phyloP scores from a whole-genome alignment of 2,797 vertebrate species.

The Thunnus albacares region DNA sequence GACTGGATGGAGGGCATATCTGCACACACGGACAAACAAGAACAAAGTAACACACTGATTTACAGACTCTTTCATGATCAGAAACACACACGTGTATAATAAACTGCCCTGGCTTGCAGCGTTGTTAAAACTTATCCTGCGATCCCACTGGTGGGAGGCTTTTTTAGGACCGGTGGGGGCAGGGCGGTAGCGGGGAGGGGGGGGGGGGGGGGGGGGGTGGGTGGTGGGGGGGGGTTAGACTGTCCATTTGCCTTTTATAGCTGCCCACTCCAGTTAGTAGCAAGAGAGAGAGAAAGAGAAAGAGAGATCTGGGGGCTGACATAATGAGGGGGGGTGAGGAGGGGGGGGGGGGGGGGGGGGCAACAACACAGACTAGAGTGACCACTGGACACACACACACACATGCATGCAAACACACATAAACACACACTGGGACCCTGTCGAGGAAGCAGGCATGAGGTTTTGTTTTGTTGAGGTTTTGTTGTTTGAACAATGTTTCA shows the following conservation, averaged over 20 bases:
- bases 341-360: neutral
- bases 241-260: constrained; percentile 80
- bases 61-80: constrained; percentile 59
- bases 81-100: constrained; percentile 57
- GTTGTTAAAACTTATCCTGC: constrained; percentile 63
- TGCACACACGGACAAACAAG: constrained; percentile 41
- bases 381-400: constrained; percentile 55
- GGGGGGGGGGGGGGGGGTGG: constrained; percentile 9
- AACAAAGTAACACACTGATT: constrained; percentile 55
- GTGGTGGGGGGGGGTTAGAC: constrained; percentile 38
- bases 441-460: constrained; percentile 31
- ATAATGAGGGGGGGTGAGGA: constrained; percentile 36
- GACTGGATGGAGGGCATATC: constrained; percentile 50
- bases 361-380: constrained; percentile 17
- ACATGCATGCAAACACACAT: constrained; percentile 35
- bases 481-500: constrained; percentile 54
- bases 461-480: constrained; percentile 59
- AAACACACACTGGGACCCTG: constrained; percentile 47
- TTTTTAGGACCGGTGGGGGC: constrained; percentile 72
- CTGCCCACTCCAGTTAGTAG: constrained; percentile 65
- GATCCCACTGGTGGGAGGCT: constrained; percentile 49
- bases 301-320: constrained; percentile 48
- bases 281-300: constrained; percentile 40
- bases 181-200: constrained; percentile 53
- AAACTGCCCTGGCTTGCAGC: constrained; percentile 36